A percentile compares a stretch with the other conserved stretches of the same genome.
Conservation (phyloP, 2,113 vertebrate genomes). For the Eurypyga helias region DNA sequence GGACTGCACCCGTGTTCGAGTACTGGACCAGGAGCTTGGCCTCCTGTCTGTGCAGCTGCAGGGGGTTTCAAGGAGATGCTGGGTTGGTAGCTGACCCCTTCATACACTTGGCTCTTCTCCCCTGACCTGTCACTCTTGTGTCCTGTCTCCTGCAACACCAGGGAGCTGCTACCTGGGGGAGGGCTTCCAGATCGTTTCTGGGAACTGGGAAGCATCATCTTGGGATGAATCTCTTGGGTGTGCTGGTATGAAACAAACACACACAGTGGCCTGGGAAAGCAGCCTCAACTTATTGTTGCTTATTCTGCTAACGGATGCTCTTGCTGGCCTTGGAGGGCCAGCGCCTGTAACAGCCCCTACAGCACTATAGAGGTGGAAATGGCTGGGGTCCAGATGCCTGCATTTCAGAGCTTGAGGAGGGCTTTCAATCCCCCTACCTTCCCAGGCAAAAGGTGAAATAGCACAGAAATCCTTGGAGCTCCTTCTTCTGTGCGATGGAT, state of each 20-base stretch:
- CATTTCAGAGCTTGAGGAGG: neutral
- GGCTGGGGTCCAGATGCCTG: neutral
- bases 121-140: neutral
- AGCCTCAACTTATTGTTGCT: neutral
- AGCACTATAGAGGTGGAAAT: neutral
- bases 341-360: neutral
- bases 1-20: rapidly evolving
- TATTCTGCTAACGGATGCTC: neutral
- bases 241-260: neutral
- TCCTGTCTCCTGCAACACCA: neutral
- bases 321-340: neutral
- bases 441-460: neutral
- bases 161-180: neutral
- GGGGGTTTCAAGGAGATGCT: neutral
- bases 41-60: neutral
- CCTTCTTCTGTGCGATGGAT: neutral
- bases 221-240: rapidly evolving
- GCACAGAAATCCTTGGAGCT: neutral
- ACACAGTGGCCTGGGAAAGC: neutral
- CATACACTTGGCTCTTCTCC: neutral
- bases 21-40: neutral
- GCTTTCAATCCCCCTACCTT: neutral
- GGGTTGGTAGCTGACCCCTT: neutral
- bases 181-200: neutral
- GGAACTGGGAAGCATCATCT: neutral